Percentiles rank a stretch among this genome's conserved stretches.
phyloP scores from a whole-genome alignment of 2,113 vertebrate genomes.

The Anhinga anhinga region DNA sequence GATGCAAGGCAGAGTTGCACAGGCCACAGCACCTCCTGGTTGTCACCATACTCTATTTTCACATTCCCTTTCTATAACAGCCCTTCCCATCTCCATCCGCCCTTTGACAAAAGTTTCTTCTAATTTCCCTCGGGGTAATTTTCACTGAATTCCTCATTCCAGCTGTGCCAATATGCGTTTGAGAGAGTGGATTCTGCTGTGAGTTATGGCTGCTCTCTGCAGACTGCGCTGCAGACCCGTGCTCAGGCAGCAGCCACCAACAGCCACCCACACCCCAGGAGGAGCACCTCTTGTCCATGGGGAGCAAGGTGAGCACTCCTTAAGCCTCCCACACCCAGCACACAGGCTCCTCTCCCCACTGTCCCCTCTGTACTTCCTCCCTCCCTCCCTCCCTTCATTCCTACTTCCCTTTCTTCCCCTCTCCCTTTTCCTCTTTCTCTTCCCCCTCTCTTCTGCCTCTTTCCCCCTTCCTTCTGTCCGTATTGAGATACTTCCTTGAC shows the following conservation, averaged over 20 bases:
- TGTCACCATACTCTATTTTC: not conserved
- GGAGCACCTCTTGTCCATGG: not conserved
- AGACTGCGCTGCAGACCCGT: not conserved
- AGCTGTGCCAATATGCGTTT: not conserved
- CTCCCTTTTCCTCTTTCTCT: not conserved
- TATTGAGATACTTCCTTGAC: not conserved
- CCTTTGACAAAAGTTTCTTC: not conserved
- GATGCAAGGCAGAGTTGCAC: not conserved
- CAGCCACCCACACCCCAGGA: no score
- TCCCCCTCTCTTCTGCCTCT: no score
- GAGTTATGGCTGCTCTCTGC: not conserved
- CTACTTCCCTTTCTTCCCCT: not conserved
- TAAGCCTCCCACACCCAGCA: not conserved
- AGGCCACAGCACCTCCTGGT: not conserved
- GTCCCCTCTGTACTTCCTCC: not conserved
- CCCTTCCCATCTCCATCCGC: not conserved
- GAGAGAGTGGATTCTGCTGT: not conserved
- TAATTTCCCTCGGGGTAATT: not conserved
- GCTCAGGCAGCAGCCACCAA: not conserved
- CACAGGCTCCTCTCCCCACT: not conserved
- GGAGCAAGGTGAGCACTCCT: not conserved
- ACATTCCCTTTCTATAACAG: rapidly evolving
- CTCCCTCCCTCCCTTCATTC: no score
- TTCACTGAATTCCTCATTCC: not conserved
- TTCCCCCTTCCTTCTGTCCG: not conserved